phyloP scores from a whole-genome alignment of 2,797 vertebrate species.

The Eleutherodactylus coqui region DNA sequence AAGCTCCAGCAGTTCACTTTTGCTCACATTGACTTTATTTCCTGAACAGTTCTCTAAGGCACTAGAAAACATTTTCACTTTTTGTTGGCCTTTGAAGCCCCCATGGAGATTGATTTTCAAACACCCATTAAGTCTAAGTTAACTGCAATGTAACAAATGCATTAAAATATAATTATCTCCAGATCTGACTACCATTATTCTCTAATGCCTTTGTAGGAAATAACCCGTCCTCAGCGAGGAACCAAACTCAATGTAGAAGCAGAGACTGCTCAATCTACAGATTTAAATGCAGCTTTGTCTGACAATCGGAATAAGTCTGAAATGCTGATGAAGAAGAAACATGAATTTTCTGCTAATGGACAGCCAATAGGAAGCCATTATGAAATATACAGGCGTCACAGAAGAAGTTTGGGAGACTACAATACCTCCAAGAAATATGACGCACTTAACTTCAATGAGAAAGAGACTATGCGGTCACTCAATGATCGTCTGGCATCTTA shows the following conservation, averaged over 20 bases:
- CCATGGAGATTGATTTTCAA: neutral
- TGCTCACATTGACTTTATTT: no score
- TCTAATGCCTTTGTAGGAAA: constrained; percentile 64
- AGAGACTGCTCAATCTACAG: constrained; percentile 66
- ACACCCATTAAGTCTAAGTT: neutral
- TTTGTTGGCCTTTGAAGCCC: neutral
- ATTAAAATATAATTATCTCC: neutral
- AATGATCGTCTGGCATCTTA: constrained; percentile 42
- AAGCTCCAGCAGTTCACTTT: no score
- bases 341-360: neutral
- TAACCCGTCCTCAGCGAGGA: constrained; percentile 67
- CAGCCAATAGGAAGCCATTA: neutral
- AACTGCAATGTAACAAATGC: no score
- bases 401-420: neutral
- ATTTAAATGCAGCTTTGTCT: constrained; percentile 69
- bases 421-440: neutral
- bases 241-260: constrained; percentile 69
- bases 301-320: constrained; percentile 73
- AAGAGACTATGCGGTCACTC: constrained; percentile 36
- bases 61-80: no score
- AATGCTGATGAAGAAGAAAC: constrained; percentile 67
- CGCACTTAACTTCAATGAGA: no score
- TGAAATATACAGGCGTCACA: constrained; percentile 7
- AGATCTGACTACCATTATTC: neutral
- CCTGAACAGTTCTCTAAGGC: no score